These are phyloP conservation scores for Lampris megalopsis DNA, from an alignment of 2,113 vertebrate genomes.

Conservation along the genomic window DNA sequence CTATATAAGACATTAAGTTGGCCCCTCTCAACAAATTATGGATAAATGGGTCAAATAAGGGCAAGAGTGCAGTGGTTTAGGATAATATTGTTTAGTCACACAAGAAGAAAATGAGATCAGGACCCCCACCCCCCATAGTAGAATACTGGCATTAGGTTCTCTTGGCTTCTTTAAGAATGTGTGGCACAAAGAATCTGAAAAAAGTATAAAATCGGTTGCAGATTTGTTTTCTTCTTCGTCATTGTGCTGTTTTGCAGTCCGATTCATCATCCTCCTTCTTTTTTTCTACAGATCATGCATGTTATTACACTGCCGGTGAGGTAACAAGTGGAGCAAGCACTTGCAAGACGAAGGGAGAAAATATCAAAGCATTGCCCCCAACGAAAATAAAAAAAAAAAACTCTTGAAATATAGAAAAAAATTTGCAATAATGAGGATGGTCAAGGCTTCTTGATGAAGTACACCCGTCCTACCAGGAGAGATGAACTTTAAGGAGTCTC, in stretches of 20 bases:
- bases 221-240: background rate
- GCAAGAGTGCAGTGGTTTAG: too few species aligned
- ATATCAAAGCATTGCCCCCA: background rate
- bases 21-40: too few species aligned
- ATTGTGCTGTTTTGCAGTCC: background rate
- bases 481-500: background rate
- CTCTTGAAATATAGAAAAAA: background rate
- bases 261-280: constrained; percentile 4
- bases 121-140: too few species aligned
- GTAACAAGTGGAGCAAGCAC: background rate
- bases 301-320: constrained; percentile 31
- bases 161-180: too few species aligned
- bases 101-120: too few species aligned
- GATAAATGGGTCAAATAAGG: too few species aligned
- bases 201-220: background rate
- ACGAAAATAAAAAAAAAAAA: background rate
- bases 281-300: constrained; percentile 29
- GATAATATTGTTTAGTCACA: too few species aligned
- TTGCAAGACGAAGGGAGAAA: constrained; percentile 7
- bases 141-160: too few species aligned
- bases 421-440: background rate
- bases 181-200: too few species aligned
- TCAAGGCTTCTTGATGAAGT: background rate
- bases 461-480: too few species aligned
- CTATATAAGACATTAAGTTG: too few species aligned